These are phyloP conservation scores for Morone saxatilis DNA, from an alignment of 2,113 vertebrate genomes.

Conservation along the genomic window DNA sequence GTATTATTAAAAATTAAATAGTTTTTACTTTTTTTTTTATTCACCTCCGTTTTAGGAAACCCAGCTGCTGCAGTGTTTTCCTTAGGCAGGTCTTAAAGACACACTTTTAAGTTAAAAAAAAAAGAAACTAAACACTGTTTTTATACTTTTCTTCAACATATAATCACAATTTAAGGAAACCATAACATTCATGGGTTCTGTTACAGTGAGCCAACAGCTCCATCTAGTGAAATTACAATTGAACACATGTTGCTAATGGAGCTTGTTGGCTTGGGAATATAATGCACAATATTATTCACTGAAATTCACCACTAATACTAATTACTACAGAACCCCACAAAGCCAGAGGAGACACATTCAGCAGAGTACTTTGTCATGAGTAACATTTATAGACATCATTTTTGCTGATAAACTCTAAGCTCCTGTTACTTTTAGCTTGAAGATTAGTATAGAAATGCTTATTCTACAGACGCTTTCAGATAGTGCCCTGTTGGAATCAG, in stretches of 20 bases:
- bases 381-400: no score
- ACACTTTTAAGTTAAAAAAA: background rate
- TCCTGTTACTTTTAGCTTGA: no score
- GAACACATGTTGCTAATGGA: background rate
- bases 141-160: background rate
- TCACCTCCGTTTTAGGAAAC: slow-evolving; percentile 10
- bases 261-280: background rate
- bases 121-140: background rate
- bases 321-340: background rate
- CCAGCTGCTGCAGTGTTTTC: background rate
- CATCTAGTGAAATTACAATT: slow-evolving; percentile 66
- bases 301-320: background rate
- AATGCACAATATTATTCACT: background rate
- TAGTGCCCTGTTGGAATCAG: background rate
- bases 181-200: background rate
- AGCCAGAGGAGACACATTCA: background rate
- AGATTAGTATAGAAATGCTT: no score
- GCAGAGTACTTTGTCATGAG: no score
- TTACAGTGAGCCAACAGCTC: slow-evolving; percentile 59
- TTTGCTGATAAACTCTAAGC: no score
- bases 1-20: background rate
- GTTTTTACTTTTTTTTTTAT: background rate
- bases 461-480: background rate
- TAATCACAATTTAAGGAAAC: background rate
- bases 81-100: background rate